phyloP scores from a whole-genome alignment of 2,113 vertebrate species.

The Mus spicilegus region DNA sequence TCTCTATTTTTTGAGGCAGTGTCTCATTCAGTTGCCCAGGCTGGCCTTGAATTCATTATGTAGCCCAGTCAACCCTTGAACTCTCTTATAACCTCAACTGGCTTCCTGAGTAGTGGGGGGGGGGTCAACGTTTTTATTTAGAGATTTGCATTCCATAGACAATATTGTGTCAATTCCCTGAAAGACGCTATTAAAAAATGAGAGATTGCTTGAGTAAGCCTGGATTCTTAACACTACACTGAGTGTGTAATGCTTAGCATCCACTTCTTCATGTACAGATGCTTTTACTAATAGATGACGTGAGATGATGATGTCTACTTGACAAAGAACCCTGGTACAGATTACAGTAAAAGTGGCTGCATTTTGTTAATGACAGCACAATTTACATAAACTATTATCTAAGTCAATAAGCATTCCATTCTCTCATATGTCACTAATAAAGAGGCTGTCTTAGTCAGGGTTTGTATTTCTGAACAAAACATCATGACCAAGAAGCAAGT shows the following conservation, averaged over 20 bases:
- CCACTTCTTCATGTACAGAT: constrained; percentile 1
- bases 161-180: background rate
- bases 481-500: no score
- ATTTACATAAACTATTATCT: constrained; percentile 47
- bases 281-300: background rate
- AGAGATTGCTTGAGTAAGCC: background rate
- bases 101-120: background rate
- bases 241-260: background rate
- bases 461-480: no score
- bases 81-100: background rate
- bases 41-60: no score
- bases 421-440: constrained; percentile 52
- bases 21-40: background rate
- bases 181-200: background rate
- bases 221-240: background rate
- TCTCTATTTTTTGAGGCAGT: background rate
- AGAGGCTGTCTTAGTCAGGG: no score
- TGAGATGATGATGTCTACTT: background rate
- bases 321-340: constrained; percentile 35
- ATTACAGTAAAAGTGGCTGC: background rate
- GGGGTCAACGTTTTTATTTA: background rate
- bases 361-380: constrained; percentile 58
- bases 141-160: background rate
- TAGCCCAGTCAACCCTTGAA: background rate
- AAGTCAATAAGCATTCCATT: constrained; percentile 52